Evolutionary conservation across 1,140 invertebrate species (phyloP), one percentile per base, ranked within the genome.

Genomic region (Belonocnema kinseyi): DNA sequence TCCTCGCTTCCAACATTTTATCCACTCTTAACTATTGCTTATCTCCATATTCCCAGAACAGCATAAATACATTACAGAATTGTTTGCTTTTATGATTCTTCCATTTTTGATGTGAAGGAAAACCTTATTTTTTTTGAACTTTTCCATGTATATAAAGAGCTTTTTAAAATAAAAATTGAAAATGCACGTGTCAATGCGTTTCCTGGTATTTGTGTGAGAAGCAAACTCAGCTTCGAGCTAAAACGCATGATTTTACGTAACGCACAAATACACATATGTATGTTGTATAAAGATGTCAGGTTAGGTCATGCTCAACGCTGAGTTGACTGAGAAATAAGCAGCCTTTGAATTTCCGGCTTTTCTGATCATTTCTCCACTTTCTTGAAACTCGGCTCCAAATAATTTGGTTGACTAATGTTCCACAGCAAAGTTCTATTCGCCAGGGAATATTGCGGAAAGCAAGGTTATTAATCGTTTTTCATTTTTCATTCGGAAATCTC

Each of bases 231-330:
- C 4, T 16, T 40, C 21, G 21, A 61, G 26, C 58, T 26, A 66
- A 66, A 46, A 66, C 61, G 40, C 26, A 66, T 14, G 40, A 46
- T 46, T 66, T 66, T 66, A 66, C 26, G 26, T 66, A 66, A 66
- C 61, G 26, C 21, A 61, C 61, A 12, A 66, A 66, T 40, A 66
- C 61, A 33, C 61, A 66, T 66, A 33, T 66, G 53, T 66, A n/a
- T n/a, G n/a, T n/a, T n/a, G n/a, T n/a, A 66, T 66, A 40, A 66
- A 33, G 5, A 66, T 54, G 53, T 54, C 53, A 54, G 53, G 17
- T 66, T 66, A 66, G 61, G 61, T 66, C 61, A 66, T 66, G 61
- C 26, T 66, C 61, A 66, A 66, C 61, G 61, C 40, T 66, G 46
- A 66, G 26, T 66, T 16, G 33, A 66, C 26, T 40, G 21, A 66